Evolutionary conservation across 2,888 invertebrate species (phyloP).

Genomic region (Ellobium chinense): DNA sequence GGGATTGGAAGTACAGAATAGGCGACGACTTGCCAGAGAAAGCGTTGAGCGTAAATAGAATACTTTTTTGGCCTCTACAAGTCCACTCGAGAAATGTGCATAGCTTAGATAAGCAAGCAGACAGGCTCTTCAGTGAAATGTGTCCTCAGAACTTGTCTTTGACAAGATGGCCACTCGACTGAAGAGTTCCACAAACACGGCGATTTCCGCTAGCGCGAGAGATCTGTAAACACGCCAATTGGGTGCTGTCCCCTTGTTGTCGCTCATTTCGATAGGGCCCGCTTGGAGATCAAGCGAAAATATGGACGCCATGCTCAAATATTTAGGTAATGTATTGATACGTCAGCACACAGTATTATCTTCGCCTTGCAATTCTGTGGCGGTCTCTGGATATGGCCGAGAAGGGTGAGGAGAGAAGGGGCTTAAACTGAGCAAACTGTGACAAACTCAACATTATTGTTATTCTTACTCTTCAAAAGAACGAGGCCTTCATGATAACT

Average conservation of each 20-base stretch:
- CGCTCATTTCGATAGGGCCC: constrained; percentile 1
- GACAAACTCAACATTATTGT: too few species aligned
- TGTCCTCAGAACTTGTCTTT: not conserved
- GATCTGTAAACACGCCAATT: constrained; percentile 17
- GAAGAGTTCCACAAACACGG: constrained; percentile 26
- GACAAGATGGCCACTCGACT: constrained; percentile 33
- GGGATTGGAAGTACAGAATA: too few species aligned
- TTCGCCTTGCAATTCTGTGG: too few species aligned
- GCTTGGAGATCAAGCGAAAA: not conserved
- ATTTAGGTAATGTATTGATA: not conserved
- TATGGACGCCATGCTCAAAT: not conserved
- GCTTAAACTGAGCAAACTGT: too few species aligned
- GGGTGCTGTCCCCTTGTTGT: constrained; percentile 21
- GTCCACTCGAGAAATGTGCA: not conserved
- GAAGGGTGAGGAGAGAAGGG: too few species aligned
- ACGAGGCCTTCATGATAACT: too few species aligned
- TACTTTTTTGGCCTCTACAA: not conserved
- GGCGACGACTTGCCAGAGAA: too few species aligned
- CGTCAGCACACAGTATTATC: not conserved
- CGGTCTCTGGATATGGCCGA: too few species aligned
- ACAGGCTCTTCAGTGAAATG: constrained; percentile 4
- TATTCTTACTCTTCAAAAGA: too few species aligned
- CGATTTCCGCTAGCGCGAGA: constrained; percentile 21
- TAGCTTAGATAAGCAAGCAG: not conserved
- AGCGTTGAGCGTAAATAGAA: not conserved